These are phyloP conservation scores for Syngnathus scovelli DNA, from an alignment of 2,113 vertebrate species.

Conservation along the genomic window DNA sequence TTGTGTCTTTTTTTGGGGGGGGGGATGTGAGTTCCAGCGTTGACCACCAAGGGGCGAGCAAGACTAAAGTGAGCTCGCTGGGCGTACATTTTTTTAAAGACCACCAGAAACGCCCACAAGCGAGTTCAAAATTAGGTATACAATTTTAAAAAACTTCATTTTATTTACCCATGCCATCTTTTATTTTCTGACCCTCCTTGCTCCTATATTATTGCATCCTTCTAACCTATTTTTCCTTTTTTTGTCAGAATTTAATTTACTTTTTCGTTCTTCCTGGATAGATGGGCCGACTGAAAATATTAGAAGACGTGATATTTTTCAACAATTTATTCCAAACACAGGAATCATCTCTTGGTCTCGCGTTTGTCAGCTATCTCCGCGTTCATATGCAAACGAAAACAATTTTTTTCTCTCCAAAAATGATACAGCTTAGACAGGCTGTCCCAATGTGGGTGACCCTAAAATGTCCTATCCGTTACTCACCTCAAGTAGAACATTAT, in stretches of 20 bases:
- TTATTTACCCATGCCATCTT: no score
- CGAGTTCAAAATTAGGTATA: no score
- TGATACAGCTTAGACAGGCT: slow-evolving; percentile 20
- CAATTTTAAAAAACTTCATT: no score
- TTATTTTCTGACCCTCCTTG: no score
- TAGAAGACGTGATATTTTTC: slow-evolving; percentile 26
- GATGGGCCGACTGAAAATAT: neutral
- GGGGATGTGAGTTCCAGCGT: neutral
- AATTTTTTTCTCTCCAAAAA: slow-evolving; percentile 11
- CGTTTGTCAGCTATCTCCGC: slow-evolving; percentile 50
- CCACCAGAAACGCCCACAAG: no score
- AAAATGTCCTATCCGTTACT: slow-evolving; percentile 39
- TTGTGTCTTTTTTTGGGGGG: neutral
- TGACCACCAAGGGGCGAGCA: slow-evolving; percentile 36
- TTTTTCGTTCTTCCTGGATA: no score
- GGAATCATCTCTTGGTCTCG: slow-evolving; percentile 63
- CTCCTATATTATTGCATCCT: no score
- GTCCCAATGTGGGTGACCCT: slow-evolving; percentile 28
- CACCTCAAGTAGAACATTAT: slow-evolving; percentile 36
- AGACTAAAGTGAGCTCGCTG: neutral
- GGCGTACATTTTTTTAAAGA: no score
- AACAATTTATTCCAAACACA: slow-evolving; percentile 70
- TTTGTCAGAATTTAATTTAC: no score
- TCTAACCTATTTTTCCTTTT: no score
- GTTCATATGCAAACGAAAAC: slow-evolving; percentile 43